Evolutionary conservation across 1,140 invertebrate species (phyloP).

Genomic region (Trissolcus basalis): DNA sequence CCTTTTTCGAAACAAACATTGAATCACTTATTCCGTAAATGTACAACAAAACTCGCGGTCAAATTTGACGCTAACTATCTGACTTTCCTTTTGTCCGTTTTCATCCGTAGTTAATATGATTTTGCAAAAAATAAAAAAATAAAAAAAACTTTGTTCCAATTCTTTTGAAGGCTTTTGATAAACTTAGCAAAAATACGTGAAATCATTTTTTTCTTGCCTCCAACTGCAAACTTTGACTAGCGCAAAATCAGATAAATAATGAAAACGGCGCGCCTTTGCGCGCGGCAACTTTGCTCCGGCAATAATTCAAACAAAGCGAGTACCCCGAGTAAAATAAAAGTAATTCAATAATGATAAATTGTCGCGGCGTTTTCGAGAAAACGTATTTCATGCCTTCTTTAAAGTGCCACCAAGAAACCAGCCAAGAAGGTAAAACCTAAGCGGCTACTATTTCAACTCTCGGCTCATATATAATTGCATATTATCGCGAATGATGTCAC

Average conservation of each 20-base stretch:
- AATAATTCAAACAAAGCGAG: slow-evolving; percentile 11
- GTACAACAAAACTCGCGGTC: too few relatives aligned
- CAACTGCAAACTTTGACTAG: too few relatives aligned
- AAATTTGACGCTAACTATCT: too few relatives aligned
- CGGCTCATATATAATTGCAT: background rate
- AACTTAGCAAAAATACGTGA: too few relatives aligned
- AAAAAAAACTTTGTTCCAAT: slow-evolving; percentile 1
- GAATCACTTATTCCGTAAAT: too few relatives aligned
- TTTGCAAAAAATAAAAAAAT: too few relatives aligned
- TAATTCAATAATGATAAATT: slow-evolving; percentile 32
- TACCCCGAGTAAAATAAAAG: slow-evolving; percentile 5
- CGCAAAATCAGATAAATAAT: background rate
- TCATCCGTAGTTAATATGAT: too few relatives aligned
- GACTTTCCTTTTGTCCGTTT: too few relatives aligned
- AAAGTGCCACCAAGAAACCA: slow-evolving; percentile 5
- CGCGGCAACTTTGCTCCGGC: background rate
- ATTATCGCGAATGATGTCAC: background rate
- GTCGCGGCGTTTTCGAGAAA: slow-evolving; percentile 6
- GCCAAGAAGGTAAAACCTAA: slow-evolving; percentile 27
- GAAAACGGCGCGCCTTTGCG: background rate
- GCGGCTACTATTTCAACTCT: too few relatives aligned
- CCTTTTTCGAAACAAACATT: slow-evolving; percentile 52
- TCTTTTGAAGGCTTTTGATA: too few relatives aligned
- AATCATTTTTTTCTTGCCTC: too few relatives aligned
- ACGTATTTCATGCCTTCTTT: slow-evolving; percentile 21